Conservation (phyloP, 2,888 invertebrate species). For the Opisthograptis luteolata region DNA sequence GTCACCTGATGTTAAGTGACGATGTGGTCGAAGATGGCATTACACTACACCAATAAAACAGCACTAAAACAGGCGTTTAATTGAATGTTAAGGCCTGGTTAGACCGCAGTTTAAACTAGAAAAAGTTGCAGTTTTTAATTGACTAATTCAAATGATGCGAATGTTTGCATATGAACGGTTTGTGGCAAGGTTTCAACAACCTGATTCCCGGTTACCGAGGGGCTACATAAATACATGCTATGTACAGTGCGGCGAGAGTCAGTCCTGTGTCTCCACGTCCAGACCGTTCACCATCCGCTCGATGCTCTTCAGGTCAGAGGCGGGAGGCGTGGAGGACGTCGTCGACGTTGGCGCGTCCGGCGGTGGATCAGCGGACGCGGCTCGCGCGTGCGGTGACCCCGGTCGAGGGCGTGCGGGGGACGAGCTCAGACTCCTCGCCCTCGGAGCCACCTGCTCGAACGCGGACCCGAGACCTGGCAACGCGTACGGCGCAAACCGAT, state of each 20-base stretch:
- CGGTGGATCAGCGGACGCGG: constrained; percentile 81
- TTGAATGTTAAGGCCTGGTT: too few relatives aligned
- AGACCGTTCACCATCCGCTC: constrained; percentile 99
- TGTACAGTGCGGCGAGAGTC: constrained; percentile 70
- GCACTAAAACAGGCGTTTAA: too few relatives aligned
- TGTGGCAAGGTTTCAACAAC: constrained; percentile 12
- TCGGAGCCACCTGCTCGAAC: constrained; percentile 95
- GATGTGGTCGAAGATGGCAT: too few relatives aligned
- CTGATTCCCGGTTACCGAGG: constrained; percentile 38
- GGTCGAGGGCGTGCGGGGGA: constrained; percentile 79
- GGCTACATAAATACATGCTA: constrained; percentile 77
- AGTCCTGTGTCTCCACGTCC: constrained; percentile 90
- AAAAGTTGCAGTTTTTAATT: too few relatives aligned
- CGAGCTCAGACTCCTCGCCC: constrained; percentile 86
- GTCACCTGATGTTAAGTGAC: too few relatives aligned
- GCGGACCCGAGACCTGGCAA: constrained; percentile 92
- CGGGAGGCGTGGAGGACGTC: constrained; percentile 83
- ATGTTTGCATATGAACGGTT: not conserved
- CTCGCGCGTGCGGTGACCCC: constrained; percentile 72
- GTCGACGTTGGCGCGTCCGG: constrained; percentile 84
- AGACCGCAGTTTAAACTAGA: too few relatives aligned
- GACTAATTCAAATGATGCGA: too few relatives aligned
- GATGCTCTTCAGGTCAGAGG: constrained; percentile 96
- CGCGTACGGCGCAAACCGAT: constrained; percentile 95
- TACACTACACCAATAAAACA: too few relatives aligned